Percentiles rank a stretch among this genome's conserved stretches.
These are phyloP conservation scores for Oreonectes daqikongensis DNA, from an alignment of 2,797 vertebrate genomes.

Conservation along the genomic window DNA sequence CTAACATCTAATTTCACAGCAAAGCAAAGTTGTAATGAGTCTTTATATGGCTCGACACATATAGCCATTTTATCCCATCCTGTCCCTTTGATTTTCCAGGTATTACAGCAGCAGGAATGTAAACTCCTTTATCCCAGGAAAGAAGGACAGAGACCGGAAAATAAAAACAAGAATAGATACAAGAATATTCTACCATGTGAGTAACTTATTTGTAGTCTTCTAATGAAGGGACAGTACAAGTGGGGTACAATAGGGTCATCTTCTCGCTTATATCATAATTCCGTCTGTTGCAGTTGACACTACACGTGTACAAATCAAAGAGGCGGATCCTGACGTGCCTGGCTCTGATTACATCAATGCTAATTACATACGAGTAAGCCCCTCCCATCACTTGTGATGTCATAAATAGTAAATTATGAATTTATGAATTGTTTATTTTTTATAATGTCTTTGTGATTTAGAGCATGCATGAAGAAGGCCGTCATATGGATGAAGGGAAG, in stretches of 20 bases:
- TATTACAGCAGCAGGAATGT: constrained; percentile 90
- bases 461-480: constrained; percentile 81
- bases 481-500: constrained; percentile 75
- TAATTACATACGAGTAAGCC: constrained; percentile 86
- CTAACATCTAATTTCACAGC: constrained; percentile 26
- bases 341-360: constrained; percentile 90
- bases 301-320: constrained; percentile 80
- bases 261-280: constrained; percentile 30
- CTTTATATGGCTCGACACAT: neutral
- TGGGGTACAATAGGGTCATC: neutral
- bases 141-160: constrained; percentile 86
- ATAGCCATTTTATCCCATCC: neutral
- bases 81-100: constrained; percentile 66
- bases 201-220: constrained; percentile 54
- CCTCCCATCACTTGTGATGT: neutral
- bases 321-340: constrained; percentile 73
- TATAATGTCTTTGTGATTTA: constrained; percentile 51
- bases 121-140: constrained; percentile 87
- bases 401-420: neutral
- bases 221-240: neutral
- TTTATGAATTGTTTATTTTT: neutral
- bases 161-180: constrained; percentile 89
- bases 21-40: constrained; percentile 10
- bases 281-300: constrained; percentile 77
- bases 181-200: constrained; percentile 93